phyloP scores from a whole-genome alignment of 2,797 vertebrate genomes.

The Neostethus bicornis region DNA sequence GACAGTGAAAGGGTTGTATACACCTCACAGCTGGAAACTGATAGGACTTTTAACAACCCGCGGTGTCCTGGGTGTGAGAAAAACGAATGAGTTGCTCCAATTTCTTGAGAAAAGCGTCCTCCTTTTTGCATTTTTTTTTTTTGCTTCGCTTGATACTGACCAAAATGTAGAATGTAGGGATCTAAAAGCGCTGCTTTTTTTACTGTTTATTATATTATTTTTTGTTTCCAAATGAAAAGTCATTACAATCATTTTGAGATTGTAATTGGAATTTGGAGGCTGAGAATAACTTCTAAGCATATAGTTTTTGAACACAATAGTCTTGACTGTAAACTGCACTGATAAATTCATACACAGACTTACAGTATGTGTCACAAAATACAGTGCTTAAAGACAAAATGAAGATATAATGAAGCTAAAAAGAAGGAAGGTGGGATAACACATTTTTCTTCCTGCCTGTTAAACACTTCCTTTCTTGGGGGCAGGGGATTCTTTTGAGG shows the following conservation, averaged over 20 bases:
- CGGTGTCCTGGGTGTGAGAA: slow-evolving; percentile 68
- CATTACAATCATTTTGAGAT: neutral
- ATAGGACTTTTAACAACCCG: slow-evolving; percentile 70
- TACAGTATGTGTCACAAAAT: slow-evolving; percentile 20
- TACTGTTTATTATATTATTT: slow-evolving; percentile 10
- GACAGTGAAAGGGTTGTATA: slow-evolving; percentile 69
- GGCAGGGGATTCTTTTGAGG: slow-evolving; percentile 9
- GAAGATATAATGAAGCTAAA: slow-evolving; percentile 43
- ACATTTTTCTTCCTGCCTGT: slow-evolving; percentile 60
- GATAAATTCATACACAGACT: slow-evolving; percentile 10
- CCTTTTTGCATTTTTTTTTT: slow-evolving; percentile 31
- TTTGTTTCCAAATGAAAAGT: slow-evolving; percentile 4
- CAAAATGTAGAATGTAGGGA: slow-evolving; percentile 15
- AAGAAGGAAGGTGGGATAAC: slow-evolving; percentile 37
- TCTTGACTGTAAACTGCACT: neutral
- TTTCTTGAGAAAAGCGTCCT: slow-evolving; percentile 41
- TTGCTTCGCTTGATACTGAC: slow-evolving; percentile 41
- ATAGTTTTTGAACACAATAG: neutral
- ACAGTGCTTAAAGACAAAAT: slow-evolving; percentile 7
- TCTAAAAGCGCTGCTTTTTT: slow-evolving; percentile 30
- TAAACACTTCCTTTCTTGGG: slow-evolving; percentile 42
- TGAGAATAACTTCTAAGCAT: neutral
- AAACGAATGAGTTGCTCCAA: slow-evolving; percentile 47
- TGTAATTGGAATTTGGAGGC: slow-evolving; percentile 9
- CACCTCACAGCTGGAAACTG: slow-evolving; percentile 78